phyloP scores from a whole-genome alignment of 2,888 invertebrate species.

The Ormyrus thymus region DNA sequence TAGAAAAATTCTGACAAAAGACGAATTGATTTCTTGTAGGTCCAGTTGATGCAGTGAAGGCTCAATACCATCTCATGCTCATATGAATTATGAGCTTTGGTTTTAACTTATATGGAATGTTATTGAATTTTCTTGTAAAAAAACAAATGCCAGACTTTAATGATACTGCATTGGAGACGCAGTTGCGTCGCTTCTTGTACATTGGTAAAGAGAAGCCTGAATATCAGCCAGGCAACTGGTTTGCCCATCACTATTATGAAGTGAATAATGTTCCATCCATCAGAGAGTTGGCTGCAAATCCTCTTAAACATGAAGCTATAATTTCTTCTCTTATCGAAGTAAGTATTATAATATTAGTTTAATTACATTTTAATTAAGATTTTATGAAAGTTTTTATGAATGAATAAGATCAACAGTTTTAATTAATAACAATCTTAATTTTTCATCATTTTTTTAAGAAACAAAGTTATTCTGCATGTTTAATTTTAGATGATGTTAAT shows the following conservation, averaged over 20 bases:
- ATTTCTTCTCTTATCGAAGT: conserved; percentile 52
- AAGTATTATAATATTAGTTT: not conserved
- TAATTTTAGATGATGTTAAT: not conserved
- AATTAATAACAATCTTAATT: too few relatives aligned
- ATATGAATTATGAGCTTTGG: conserved; percentile 21
- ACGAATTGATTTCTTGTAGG: not conserved
- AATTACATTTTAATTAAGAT: too few relatives aligned
- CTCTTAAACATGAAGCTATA: conserved; percentile 41
- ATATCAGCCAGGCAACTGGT: conserved; percentile 79
- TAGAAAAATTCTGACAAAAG: too few relatives aligned
- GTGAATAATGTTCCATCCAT: conserved; percentile 74
- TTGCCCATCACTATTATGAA: conserved; percentile 76
- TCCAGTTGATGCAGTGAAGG: conserved; percentile 30
- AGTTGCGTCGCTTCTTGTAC: conserved; percentile 76
- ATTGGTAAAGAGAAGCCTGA: conserved; percentile 77
- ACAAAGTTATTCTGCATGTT: too few relatives aligned
- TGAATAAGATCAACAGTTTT: too few relatives aligned
- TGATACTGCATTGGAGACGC: conserved; percentile 69
- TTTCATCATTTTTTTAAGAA: too few relatives aligned
- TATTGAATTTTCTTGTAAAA: conserved; percentile 29
- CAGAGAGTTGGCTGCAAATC: conserved; percentile 64
- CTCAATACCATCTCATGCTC: conserved; percentile 23
- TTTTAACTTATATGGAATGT: conserved; percentile 33
- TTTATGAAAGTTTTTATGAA: too few relatives aligned
- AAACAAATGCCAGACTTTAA: conserved; percentile 56